Conservation (phyloP, 2,113 vertebrate species). For the Fulmarus glacialis region DNA sequence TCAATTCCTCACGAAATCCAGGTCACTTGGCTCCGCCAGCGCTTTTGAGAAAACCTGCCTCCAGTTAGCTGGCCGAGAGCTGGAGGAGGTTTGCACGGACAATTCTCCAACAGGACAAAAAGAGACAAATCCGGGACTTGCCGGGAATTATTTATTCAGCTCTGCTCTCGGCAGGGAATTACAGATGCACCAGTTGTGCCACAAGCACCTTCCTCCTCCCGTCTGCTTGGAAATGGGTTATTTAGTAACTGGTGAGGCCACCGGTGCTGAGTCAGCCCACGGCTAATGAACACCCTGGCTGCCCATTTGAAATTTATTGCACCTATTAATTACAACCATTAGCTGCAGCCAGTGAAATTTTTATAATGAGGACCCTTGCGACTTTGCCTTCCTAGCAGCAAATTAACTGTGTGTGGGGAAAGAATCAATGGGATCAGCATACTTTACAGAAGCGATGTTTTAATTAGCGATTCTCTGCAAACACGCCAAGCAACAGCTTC, state of each 20-base stretch:
- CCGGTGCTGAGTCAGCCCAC: conserved; percentile 75
- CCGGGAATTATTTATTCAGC: neutral
- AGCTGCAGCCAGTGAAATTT: conserved; percentile 69
- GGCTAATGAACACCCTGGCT: conserved; percentile 76
- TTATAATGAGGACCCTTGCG: conserved; percentile 68
- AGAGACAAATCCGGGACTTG: neutral
- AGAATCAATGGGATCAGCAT: conserved; percentile 54
- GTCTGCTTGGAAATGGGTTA: conserved; percentile 66
- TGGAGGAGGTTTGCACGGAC: neutral
- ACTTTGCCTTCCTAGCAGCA: conserved; percentile 62
- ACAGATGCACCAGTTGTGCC: neutral
- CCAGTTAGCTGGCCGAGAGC: neutral
- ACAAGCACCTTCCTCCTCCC: neutral
- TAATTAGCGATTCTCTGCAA: conserved; percentile 70
- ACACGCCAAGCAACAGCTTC: conserved; percentile 61
- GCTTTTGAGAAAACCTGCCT: neutral
- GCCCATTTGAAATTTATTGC: conserved; percentile 71
- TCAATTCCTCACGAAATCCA: neutral
- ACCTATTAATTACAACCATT: conserved; percentile 78
- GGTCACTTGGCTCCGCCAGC: neutral
- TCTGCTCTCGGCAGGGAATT: neutral
- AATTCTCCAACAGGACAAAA: neutral
- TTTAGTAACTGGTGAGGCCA: conserved; percentile 74
- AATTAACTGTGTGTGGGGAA: conserved; percentile 57
- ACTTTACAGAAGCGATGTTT: conserved; percentile 70